Percentiles rank a stretch among this genome's conserved stretches.
phyloP scores from a whole-genome alignment of 2,888 invertebrate species.

The Acleris literana region DNA sequence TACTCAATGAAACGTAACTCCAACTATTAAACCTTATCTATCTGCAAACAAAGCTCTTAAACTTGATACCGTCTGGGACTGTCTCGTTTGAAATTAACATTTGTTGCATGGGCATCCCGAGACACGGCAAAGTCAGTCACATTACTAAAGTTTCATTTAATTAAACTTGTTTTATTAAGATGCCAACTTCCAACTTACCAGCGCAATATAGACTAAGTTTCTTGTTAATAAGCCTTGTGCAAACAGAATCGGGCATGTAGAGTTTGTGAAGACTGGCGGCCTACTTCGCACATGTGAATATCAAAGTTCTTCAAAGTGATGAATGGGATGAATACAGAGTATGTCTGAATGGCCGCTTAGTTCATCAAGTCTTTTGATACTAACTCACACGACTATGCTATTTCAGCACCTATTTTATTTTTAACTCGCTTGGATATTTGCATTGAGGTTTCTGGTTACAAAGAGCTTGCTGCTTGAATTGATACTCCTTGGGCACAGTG shows the following conservation, averaged over 20 bases:
- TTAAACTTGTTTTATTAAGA: slow-evolving; percentile 33
- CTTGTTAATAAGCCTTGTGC: background rate
- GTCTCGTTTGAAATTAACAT: slow-evolving; percentile 6
- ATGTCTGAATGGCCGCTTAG: slow-evolving; percentile 33
- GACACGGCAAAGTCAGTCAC: slow-evolving; percentile 22
- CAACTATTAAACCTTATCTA: slow-evolving; percentile 15
- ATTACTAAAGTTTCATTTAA: slow-evolving; percentile 33
- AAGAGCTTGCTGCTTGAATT: too few relatives aligned
- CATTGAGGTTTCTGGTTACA: too few relatives aligned
- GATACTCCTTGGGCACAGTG: too few relatives aligned
- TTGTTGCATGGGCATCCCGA: slow-evolving; percentile 15
- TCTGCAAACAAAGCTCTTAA: slow-evolving; percentile 37
- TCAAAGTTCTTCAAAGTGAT: slow-evolving; percentile 32
- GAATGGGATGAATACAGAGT: slow-evolving; percentile 36
- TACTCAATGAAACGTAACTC: background rate
- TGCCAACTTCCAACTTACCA: slow-evolving; percentile 9
- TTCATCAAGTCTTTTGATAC: slow-evolving; percentile 32
- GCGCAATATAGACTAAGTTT: slow-evolving; percentile 9
- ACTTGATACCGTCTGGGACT: slow-evolving; percentile 12
- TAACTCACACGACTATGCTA: slow-evolving; percentile 11
- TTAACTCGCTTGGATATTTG: too few relatives aligned
- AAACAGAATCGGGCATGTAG: background rate
- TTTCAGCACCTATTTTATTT: background rate
- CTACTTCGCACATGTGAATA: slow-evolving; percentile 28
- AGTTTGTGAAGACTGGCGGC: slow-evolving; percentile 15